Evolutionary conservation across 2,113 vertebrate genomes (phyloP).

Genomic region (Symphodus melops): DNA sequence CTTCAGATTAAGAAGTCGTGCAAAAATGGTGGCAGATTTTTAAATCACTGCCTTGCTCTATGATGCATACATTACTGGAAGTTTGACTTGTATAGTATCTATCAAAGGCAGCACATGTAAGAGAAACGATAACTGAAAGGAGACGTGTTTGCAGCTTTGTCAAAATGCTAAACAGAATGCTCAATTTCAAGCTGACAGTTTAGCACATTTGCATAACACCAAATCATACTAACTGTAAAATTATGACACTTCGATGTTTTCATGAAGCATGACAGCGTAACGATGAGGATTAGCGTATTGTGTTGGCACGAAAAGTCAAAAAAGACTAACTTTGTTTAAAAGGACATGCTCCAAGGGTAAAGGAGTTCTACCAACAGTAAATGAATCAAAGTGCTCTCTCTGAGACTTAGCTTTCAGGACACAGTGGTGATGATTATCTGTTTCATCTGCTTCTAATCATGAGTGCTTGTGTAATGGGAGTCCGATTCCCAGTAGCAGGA

Average conservation of each 20-base stretch:
- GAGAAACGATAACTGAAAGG: too few relatives aligned
- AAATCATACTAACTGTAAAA: too few relatives aligned
- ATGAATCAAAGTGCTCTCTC: not conserved
- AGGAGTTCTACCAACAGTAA: not conserved
- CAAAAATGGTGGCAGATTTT: not conserved
- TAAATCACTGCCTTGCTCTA: not conserved
- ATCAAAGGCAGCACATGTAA: not conserved
- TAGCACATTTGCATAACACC: too few relatives aligned
- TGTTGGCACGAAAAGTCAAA: not conserved
- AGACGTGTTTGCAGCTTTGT: too few relatives aligned
- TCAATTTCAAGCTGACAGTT: too few relatives aligned
- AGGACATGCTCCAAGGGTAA: not conserved
- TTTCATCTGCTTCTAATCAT: slow-evolving; percentile 60
- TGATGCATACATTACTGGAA: not conserved
- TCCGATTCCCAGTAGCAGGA: slow-evolving; percentile 50
- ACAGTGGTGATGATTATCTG: slow-evolving; percentile 32
- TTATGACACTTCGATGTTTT: not conserved
- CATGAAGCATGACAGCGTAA: slow-evolving; percentile 1
- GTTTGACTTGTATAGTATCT: not conserved
- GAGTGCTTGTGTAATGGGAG: slow-evolving; percentile 38
- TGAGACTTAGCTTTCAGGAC: slow-evolving; percentile 19
- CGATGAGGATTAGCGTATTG: not conserved
- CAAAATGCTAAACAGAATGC: too few relatives aligned
- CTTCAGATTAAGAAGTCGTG: not conserved
- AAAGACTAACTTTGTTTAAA: not conserved